Evolutionary conservation across 2,797 vertebrate genomes (phyloP), one percentile per base, ranked within the genome.

Genomic region (Pangasius djambal): DNA sequence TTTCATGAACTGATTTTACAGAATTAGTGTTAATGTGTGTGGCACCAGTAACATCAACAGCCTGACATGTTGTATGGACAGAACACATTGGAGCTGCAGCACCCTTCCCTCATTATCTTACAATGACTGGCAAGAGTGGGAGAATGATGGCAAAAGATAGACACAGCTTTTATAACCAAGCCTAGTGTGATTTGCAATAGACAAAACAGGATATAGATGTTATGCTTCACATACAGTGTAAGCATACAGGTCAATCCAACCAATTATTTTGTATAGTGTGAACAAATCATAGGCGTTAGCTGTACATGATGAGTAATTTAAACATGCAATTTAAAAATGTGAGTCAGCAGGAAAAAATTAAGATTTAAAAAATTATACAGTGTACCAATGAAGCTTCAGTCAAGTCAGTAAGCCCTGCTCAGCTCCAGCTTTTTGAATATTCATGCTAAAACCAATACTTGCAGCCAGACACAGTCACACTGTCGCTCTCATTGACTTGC

Each of bases 401-500:
- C 22, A 61, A 65, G 50, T 31, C 82, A 83, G 70, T 83, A 83
- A 85, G 40, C 87, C 59, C 96, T 87, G 88, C 57, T 82, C 63
- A 69, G 57, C 65, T 87, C 40, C 83, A 61, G 70, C 85, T 89
- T 87, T 88, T 83, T 89, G 37, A 91, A 90, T 89, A 91, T 88
- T 79, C 85, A 90, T 89, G 79, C 8, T 25, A 34, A 79, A 72
- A 52, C 55, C 89, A 83, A 83, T 79, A 78, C 88, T 85, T 86
- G 86, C 88, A 82, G 83, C 86, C 83, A 87, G 25, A 88, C 85
- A 88, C 77, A 89, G 82, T 90, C 89, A 91, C 79, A 87, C 89
- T 82, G 75, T 81, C 83, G 3, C 44, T 88, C 79, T 89, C 89
- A 89, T 89, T 91, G 91, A 93, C 92, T 92, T 93, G 87, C 87